A percentile compares a stretch with the other conserved stretches of the same genome.
Conservation (phyloP, 2,113 vertebrate genomes). For the Xenopus borealis region DNA sequence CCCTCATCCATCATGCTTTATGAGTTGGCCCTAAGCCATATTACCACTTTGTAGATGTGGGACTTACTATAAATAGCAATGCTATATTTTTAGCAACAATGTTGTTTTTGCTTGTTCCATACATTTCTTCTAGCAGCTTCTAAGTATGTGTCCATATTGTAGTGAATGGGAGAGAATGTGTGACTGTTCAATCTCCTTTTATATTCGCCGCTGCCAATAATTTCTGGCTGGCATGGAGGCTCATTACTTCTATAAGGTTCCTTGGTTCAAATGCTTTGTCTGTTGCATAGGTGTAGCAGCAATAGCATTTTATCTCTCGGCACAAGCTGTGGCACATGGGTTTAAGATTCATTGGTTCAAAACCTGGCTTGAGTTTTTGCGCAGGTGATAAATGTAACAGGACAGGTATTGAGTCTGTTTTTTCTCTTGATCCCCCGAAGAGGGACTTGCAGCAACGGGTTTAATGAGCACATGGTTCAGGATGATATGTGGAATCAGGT, state of each 20-base stretch:
- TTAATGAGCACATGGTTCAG: neutral
- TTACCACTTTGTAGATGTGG: neutral
- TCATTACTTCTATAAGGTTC: neutral
- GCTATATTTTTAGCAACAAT: neutral
- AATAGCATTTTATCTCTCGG: neutral
- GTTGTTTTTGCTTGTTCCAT: neutral
- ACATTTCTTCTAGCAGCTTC: neutral
- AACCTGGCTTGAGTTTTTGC: neutral
- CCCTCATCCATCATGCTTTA: neutral
- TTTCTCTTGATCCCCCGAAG: neutral
- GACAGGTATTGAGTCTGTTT: neutral
- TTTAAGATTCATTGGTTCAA: neutral
- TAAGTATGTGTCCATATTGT: neutral
- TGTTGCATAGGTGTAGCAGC: neutral
- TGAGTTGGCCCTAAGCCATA: neutral
- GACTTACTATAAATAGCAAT: neutral
- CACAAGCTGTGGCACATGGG: neutral
- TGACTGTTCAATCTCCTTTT: neutral
- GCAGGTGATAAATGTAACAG: neutral
- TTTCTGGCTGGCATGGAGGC: neutral
- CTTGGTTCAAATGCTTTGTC: neutral
- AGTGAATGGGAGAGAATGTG: neutral
- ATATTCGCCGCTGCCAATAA: neutral
- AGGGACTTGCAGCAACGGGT: neutral
- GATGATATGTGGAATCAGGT: conserved; percentile 6